Evolutionary conservation across 2,113 vertebrate species (phyloP), one percentile per base, ranked within the genome.

Genomic region (Strix aluco): DNA sequence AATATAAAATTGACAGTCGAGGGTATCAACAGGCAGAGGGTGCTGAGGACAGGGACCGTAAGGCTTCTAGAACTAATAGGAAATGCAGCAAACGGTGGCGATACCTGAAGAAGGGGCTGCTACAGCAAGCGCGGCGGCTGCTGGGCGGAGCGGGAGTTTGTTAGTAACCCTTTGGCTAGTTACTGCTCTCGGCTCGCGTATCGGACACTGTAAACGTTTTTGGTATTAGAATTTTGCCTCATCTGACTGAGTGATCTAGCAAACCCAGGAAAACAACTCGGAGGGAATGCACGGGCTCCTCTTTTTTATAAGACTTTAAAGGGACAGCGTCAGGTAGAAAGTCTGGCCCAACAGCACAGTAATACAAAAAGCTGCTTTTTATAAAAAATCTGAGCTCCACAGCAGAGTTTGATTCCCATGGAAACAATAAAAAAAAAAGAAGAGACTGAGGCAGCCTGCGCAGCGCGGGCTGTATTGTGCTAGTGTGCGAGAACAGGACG

Each of bases 51-150:
- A 4, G 69, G 83, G 92, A 95, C 96, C n/a, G 84, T 98, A 98
- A 98, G 98, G 98, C 98, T 98, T 98, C 97, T 97, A 96, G 97
- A 97, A 80, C 95, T 94, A 97, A 96, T 4, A 91, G 96, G 95
- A 96, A 94, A 96, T 95, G 94, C 97, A 96, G 96, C 97, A 97
- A 70, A 91, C 86, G 89, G 97, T 49, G 88, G 94, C 61, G 81
- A 90, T 95, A 95, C 95, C 96, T 95, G 95, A 96, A 96, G 94
- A 92, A 90, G 95, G 97, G 97, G 93, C 80, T 93, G 88, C 96
- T 97, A 88, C 93, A 94, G 94, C 92, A 74, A 96, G 96, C 91
- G 84, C 84, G 30, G 94, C 8, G 86, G 81, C 92, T 93, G 82
- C 72, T 87, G 81, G 96, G 93, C 62, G 90, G 92, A 85, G 36